These are phyloP conservation scores for Eclectus roratus DNA, from an alignment of 2,113 vertebrate genomes.

Conservation along the genomic window DNA sequence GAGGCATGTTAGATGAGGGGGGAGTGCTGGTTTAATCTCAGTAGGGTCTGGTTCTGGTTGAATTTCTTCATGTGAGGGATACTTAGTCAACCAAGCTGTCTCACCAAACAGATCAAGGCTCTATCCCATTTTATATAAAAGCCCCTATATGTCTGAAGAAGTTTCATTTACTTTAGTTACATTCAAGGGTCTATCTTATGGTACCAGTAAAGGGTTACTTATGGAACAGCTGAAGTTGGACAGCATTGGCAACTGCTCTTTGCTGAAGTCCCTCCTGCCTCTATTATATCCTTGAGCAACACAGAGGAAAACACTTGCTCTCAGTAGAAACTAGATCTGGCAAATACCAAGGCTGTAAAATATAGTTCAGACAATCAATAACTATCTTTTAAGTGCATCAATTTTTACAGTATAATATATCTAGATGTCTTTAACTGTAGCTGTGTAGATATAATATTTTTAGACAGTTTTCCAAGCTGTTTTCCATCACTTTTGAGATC, in stretches of 20 bases:
- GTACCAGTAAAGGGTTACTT: background rate
- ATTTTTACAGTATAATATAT: background rate
- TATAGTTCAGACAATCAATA: background rate
- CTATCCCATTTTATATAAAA: background rate
- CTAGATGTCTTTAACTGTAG: background rate
- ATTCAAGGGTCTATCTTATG: background rate
- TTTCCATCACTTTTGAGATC: background rate
- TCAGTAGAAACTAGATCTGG: background rate
- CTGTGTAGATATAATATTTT: background rate
- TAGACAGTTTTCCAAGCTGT: background rate
- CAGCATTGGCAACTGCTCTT: background rate
- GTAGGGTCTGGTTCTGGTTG: background rate
- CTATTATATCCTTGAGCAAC: background rate
- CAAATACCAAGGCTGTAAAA: background rate
- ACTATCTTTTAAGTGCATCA: background rate
- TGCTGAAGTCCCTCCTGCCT: background rate
- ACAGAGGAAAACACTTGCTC: background rate
- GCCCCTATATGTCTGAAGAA: background rate
- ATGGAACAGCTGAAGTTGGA: background rate
- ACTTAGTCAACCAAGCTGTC: background rate
- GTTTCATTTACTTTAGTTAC: background rate
- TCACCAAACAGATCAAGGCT: background rate
- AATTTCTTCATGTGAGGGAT: background rate
- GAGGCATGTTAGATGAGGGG: background rate
- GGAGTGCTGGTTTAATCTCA: background rate